Base-by-base conservation (phyloP, 2,888 invertebrate genomes). In the Cephalotes varians region DNA sequence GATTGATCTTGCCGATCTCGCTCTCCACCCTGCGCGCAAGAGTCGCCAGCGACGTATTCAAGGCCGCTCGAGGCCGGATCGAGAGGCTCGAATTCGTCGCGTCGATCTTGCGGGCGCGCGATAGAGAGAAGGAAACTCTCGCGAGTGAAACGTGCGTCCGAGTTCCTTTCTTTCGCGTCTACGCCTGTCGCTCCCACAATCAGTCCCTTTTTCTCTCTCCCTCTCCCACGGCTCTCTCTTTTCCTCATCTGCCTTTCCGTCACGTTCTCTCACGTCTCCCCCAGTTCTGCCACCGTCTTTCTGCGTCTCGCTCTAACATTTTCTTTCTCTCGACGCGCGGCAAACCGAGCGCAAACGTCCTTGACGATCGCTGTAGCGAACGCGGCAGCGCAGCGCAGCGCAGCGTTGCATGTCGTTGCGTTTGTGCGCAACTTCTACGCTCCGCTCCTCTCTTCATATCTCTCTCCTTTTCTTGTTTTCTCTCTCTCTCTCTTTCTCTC, bases 51-150 rank as follows among this genome's bases (percentile, higher is more conserved):
- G 64, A 85, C 79, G 58, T 85, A 85, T 87, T 87, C 92, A 92
- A 92, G 92, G 92, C 89, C 91, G 90, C 86, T 91, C 90, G 92
- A 92, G 92, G 92, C 92, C 92, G 85, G 90, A 90, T 91, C 87
- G 86, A 88, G 88, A 90, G 86, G 85, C 79, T 90, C 84, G 86
- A 90, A 88, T 87, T 89, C 86, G 86, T 82, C 58, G 88, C 85
- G 86, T 83, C 62, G 88, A 77, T 84, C 85, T 31, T 76, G 86
- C 88, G 89, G 80, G 77, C 77, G 81, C 81, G 81, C 76, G 81
- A 85, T 81, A 81, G 82, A 81, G 86, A 81, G 83, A 76, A 81
- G 65, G 76, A 51, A 79, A 47, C 18, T 47, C 82, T 85, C 74
- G 67, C 69, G 47, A 74, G 64, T 62, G 40, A 49, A 58, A 25